Conservation (phyloP, 2,113 vertebrate genomes). For the Pandion haliaetus region DNA sequence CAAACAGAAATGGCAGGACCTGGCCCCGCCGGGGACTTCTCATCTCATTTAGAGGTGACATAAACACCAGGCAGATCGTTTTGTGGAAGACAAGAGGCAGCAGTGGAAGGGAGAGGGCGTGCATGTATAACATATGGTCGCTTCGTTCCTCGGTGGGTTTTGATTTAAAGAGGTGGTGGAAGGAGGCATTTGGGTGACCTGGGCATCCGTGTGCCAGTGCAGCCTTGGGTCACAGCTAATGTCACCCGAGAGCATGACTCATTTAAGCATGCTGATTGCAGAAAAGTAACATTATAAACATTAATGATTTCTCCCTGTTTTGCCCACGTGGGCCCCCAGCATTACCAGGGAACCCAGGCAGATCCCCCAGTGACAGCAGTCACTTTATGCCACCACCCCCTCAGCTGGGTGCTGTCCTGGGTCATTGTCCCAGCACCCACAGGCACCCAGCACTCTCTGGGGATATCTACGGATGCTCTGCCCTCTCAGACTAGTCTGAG, state of each 20-base stretch:
- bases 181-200: not conserved
- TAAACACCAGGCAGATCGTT: not conserved
- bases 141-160: not conserved
- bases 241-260: not conserved
- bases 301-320: not conserved
- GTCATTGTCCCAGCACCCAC: not conserved
- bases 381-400: not conserved
- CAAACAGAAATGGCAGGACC: not conserved
- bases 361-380: not conserved
- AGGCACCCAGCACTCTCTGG: too few relatives aligned
- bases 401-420: not conserved
- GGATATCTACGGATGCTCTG: not conserved
- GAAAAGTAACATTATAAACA: not conserved
- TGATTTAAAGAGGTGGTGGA: not conserved
- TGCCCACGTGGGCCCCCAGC: fast-evolving
- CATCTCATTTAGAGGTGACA: not conserved
- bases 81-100: not conserved
- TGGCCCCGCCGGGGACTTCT: not conserved
- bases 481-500: not conserved
- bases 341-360: not conserved
- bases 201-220: not conserved
- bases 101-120: not conserved
- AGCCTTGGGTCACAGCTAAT: not conserved
- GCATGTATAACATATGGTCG: fast-evolving
- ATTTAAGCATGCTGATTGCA: not conserved